Evolutionary conservation across 1,140 invertebrate genomes (phyloP), one percentile per base, ranked within the genome.

Genomic region (Zaprionus vittiger): DNA sequence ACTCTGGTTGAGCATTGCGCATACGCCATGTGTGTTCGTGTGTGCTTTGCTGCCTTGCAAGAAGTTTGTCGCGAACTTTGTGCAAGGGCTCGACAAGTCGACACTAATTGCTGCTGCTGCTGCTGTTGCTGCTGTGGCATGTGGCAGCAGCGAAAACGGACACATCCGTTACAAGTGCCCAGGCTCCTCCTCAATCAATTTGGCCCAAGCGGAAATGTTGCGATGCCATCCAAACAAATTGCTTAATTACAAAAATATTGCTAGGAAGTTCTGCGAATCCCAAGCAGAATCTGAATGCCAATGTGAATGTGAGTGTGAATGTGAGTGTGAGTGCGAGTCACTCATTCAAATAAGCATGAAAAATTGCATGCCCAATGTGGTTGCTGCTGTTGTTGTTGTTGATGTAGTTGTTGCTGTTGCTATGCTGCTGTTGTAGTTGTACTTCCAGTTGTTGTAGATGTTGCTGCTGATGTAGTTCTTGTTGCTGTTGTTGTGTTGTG

Each of bases 321-420:
- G 31, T 34, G 31, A 34, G 38, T 62, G 57, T 20, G 60, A 71
- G 49, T 59, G 54, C 56, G 57, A 75, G 59, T 75, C 80, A 83
- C 77, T 80, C 84, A 87, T 87, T 83, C 84, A 90, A 89, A 89
- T 90, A 81, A 81, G 75, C 81, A 84, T 81, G 85, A 89, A 89
- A 87, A 89, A 89, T 89, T 84, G 84, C 84, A 84, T 90, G 84
- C 81, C 81, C 89, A 89, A 84, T 90, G 85, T 72, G 73, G 79
- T 80, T 68, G 77, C 49, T 82, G 75, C 14, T 37, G 62, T n/a
- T 20, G 17, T 20, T 47, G 44, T 11, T 47, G 38, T n/a, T 24
- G 24, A 24, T 5, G 38, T 2, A n/a, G 38, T 15, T 44, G 38
- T 6, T 15, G 15, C 34, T 11, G 34, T 11, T 11, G 34, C 7